Conservation (phyloP, 2,113 vertebrate genomes). For the Xiphias gladius region DNA sequence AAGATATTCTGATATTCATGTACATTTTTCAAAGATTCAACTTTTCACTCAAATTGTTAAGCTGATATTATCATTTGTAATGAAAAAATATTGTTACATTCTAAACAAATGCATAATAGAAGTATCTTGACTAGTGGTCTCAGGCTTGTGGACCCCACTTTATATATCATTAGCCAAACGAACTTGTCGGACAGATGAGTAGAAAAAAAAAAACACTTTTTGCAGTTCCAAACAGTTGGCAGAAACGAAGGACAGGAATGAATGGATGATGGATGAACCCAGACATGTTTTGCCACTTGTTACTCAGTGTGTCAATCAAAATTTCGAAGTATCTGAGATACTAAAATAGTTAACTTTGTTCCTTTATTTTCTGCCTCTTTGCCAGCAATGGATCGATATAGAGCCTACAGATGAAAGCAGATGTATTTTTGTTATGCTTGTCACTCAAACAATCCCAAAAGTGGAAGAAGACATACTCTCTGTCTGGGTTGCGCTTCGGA, state of each 20-base stretch:
- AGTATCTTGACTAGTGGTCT: no score
- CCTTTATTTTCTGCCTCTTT: constrained; percentile 34
- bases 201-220: not conserved
- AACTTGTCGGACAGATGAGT: not conserved
- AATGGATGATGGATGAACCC: constrained; percentile 36
- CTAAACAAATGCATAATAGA: no score
- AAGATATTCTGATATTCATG: no score
- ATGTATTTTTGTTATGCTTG: constrained; percentile 57
- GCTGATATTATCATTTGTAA: no score
- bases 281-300: constrained; percentile 49
- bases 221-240: constrained; percentile 22
- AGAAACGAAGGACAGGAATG: constrained; percentile 21
- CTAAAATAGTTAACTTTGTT: constrained; percentile 42
- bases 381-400: constrained; percentile 38
- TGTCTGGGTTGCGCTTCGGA: constrained; percentile 50
- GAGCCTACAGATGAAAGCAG: constrained; percentile 39
- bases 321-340: constrained; percentile 27
- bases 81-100: no score
- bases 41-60: no score
- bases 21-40: no score
- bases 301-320: constrained; percentile 47
- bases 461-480: constrained; percentile 32
- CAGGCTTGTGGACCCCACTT: no score
- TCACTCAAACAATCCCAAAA: constrained; percentile 56
- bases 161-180: not conserved